A percentile compares a stretch with the other conserved stretches of the same genome.
These are phyloP conservation scores for Noctuana brunneofusca DNA, from an alignment of 2,888 invertebrate genomes.

Conservation along the genomic window DNA sequence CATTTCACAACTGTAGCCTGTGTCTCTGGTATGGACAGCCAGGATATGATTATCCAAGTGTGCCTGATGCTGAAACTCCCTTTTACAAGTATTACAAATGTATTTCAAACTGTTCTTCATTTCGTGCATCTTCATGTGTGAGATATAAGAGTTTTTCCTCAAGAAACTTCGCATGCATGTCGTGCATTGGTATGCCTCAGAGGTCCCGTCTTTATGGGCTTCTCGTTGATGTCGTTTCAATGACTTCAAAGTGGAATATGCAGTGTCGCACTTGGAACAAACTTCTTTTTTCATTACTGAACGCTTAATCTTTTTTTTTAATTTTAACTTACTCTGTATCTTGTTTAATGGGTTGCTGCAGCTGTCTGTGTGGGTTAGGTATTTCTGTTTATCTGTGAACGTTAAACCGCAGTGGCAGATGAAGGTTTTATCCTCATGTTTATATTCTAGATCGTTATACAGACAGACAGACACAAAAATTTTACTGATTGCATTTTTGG, in stretches of 20 bases:
- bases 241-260: conserved; percentile 16
- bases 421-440: conserved; percentile 37
- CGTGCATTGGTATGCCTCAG: conserved; percentile 54
- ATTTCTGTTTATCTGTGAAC: conserved; percentile 22
- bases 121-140: conserved; percentile 63
- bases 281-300: conserved; percentile 12
- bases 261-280: conserved; percentile 30
- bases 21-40: conserved; percentile 69
- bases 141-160: conserved; percentile 55
- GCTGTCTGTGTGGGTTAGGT: conserved; percentile 21
- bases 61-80: conserved; percentile 82
- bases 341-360: conserved; percentile 20
- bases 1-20: conserved; percentile 71
- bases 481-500: too few relatives aligned
- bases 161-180: conserved; percentile 66
- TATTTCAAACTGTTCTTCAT: conserved; percentile 53
- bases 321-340: neutral
- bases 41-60: conserved; percentile 79
- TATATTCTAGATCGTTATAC: conserved; percentile 5
- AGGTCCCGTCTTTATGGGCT: conserved; percentile 23
- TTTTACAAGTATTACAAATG: conserved; percentile 63
- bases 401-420: conserved; percentile 25
- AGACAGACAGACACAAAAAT: too few relatives aligned
- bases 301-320: conserved; percentile 6
- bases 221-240: conserved; percentile 12